These are phyloP conservation scores for Archips crataeganus DNA, from an alignment of 2,888 invertebrate genomes.

Conservation along the genomic window DNA sequence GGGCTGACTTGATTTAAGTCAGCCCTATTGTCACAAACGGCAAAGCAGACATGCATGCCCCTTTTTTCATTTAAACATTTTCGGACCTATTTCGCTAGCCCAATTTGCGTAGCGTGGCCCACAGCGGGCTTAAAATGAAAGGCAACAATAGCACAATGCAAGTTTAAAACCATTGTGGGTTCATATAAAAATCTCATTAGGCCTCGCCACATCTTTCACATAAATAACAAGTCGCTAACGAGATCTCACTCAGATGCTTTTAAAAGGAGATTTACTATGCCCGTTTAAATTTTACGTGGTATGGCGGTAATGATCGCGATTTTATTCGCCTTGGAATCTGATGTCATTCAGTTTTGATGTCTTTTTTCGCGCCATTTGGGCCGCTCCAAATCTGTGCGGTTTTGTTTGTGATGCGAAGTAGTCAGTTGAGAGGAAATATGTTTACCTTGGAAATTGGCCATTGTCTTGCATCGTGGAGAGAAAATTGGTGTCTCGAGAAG, in stretches of 20 bases:
- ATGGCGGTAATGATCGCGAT: constrained; percentile 40
- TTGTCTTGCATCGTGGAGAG: neutral
- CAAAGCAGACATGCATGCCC: neutral
- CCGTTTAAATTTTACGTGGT: constrained; percentile 52
- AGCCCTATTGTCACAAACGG: neutral
- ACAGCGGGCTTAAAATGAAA: constrained; percentile 78
- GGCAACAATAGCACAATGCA: constrained; percentile 82
- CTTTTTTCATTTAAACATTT: neutral
- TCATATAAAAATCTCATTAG: constrained; percentile 80
- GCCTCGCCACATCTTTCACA: constrained; percentile 71
- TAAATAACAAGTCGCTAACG: constrained; percentile 67
- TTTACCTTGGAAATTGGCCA: neutral
- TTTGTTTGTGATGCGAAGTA: constrained; percentile 21
- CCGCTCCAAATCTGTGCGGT: constrained; percentile 22
- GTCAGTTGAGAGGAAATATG: constrained; percentile 4
- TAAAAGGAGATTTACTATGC: constrained; percentile 50
- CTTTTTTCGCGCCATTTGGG: constrained; percentile 39
- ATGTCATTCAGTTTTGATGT: constrained; percentile 36
- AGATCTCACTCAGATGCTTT: constrained; percentile 47
- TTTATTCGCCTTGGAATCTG: constrained; percentile 34
- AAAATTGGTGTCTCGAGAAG: too few species aligned
- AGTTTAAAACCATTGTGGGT: constrained; percentile 75
- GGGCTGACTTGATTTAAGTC: neutral
- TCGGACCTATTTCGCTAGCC: constrained; percentile 61
- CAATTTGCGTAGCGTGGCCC: constrained; percentile 80